phyloP scores from a whole-genome alignment of 2,797 vertebrate species.

The Gadopsis bispinosus region DNA sequence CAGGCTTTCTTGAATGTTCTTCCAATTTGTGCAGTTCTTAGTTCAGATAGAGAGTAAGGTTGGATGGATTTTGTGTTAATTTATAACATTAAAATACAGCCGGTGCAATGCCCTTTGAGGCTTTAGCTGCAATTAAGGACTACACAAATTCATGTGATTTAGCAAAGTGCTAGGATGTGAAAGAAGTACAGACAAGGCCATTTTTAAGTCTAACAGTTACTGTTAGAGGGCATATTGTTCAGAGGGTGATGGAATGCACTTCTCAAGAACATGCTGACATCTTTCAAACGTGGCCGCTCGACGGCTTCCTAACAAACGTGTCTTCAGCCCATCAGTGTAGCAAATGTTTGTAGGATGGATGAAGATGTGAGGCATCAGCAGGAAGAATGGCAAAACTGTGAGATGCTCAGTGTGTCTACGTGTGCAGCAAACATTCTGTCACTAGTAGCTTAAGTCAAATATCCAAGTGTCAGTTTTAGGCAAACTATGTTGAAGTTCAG shows the following conservation, averaged over 20 bases:
- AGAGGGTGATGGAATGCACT: not conserved
- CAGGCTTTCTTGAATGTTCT: not conserved
- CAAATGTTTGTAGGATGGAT: not conserved
- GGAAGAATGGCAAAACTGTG: too few relatives aligned
- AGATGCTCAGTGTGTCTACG: too few relatives aligned
- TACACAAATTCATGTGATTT: not conserved
- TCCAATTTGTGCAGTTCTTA: not conserved
- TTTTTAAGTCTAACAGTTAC: slow-evolving; percentile 14
- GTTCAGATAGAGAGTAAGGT: not conserved
- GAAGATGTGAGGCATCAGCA: too few relatives aligned
- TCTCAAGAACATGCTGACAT: not conserved
- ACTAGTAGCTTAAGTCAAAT: too few relatives aligned
- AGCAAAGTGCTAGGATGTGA: not conserved
- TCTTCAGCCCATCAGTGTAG: too few relatives aligned
- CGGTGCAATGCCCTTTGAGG: not conserved
- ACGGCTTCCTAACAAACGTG: not conserved
- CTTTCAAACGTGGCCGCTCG: not conserved
- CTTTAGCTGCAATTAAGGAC: not conserved
- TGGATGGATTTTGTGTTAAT: not conserved
- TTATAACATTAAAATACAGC: not conserved
- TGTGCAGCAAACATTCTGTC: too few relatives aligned
- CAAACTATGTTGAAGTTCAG: too few relatives aligned
- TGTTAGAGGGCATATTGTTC: not conserved
- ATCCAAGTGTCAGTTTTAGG: too few relatives aligned
- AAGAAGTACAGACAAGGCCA: not conserved